Evolutionary conservation across 2,888 invertebrate genomes (phyloP), one percentile per base, ranked within the genome.

Genomic region (Trissolcus brochymenae): DNA sequence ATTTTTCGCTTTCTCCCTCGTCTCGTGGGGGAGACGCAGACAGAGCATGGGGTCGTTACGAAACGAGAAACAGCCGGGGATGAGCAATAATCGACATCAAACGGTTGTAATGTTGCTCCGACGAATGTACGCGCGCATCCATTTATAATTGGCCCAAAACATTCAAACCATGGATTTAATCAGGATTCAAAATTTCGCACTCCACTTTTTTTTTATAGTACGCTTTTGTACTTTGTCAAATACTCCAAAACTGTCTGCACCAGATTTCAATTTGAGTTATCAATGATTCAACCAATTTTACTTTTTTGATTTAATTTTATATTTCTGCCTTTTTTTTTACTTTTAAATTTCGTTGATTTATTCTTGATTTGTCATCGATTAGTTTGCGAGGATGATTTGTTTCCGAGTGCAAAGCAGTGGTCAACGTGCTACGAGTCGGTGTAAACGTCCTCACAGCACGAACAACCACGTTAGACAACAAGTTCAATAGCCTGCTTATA

Each of bases 1-100:
- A 62, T 71, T 62, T 61, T 71, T 56, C 40, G 35, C 29, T 19
- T 6, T 71, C 64, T 71, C 71, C 16, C 19, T 71, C 17, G 6
- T 3, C 11, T 4, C 17, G 60, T 9, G 61, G 25, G 60, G 29
- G 46, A 14, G 51, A 53, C 14, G 11, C 50, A 41, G 70, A 70
- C 46, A 14, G 55, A 46, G 16, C 9, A 29, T 51, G 62, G 59
- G 56, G 62, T 55, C 61, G 70, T 43, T 59, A 43, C 41, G 54
- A 64, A 62, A 51, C 51, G 51, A 62, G 41, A 17, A 40, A 35
- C 55, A 14, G 35, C 7, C 16, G 49, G 49, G 16, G 57, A 49
- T 53, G 61, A 62, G 61, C 19, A 50, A 62, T 62, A 21, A 64
- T 62, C 54, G 41, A 64, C 53, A 54, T 62, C 62, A 25, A 51